Percentiles rank a stretch among this genome's conserved stretches.
Evolutionary conservation across 2,113 vertebrate genomes (phyloP).

Genomic region (Urocitellus parryii): DNA sequence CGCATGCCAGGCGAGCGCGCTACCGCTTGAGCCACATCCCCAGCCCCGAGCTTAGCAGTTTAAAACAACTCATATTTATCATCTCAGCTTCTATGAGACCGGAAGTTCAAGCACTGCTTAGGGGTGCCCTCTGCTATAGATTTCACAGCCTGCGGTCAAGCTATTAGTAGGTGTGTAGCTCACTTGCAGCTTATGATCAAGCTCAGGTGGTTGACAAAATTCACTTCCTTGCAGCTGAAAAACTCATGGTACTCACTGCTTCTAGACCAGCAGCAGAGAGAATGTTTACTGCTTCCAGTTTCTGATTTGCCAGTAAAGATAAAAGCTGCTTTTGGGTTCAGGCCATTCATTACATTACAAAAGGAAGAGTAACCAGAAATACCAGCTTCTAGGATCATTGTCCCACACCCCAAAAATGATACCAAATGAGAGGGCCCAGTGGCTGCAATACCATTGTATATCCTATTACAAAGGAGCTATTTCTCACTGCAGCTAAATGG

Average conservation of each 20-base stretch:
- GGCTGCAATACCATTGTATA: not conserved
- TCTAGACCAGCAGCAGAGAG: not conserved
- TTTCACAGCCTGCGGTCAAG: not conserved
- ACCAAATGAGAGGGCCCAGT: not conserved
- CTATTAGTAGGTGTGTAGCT: accelerated
- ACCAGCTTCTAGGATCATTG: not conserved
- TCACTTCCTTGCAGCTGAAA: not conserved
- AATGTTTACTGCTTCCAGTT: not conserved
- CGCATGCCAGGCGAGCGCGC: too few relatives aligned
- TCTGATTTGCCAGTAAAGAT: not conserved
- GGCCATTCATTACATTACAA: not conserved
- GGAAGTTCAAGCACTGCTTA: not conserved
- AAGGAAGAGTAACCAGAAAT: not conserved
- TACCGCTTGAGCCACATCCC: too few relatives aligned
- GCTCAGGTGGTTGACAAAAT: not conserved
- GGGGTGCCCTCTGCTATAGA: not conserved
- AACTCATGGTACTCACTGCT: not conserved
- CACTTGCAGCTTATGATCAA: not conserved
- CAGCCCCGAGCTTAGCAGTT: not conserved
- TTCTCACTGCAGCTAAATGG: not conserved
- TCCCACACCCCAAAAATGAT: not conserved
- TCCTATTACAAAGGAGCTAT: not conserved
- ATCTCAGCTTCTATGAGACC: not conserved
- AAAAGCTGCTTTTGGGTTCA: not conserved
- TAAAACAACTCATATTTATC: not conserved